Evolutionary conservation across 2,888 invertebrate genomes (phyloP).

Genomic region (Tipula unca): DNA sequence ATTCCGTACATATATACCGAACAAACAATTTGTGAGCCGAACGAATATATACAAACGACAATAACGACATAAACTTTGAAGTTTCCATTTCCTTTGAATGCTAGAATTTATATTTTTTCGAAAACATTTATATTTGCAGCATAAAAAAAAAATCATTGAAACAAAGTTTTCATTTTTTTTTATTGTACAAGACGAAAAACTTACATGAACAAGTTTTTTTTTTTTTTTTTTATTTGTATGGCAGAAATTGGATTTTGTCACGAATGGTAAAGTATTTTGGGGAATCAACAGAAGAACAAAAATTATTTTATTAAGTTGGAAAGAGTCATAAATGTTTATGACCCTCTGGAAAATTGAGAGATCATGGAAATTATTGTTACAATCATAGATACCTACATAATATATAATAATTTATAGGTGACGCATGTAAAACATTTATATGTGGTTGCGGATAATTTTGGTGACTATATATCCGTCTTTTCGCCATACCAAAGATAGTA

Average conservation of each 20-base stretch:
- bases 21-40: not conserved
- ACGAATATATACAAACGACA: not conserved
- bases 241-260: not conserved
- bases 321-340: not conserved
- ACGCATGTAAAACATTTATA: too few species aligned
- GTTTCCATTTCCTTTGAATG: not conserved
- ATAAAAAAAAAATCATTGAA: conserved; percentile 2
- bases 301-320: not conserved
- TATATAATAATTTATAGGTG: too few species aligned
- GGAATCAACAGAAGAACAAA: not conserved
- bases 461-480: too few species aligned
- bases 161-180: not conserved
- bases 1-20: not conserved
- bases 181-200: not conserved
- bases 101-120: not conserved
- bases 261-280: not conserved
- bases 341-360: not conserved
- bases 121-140: not conserved
- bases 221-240: not conserved
- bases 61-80: not conserved
- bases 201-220: not conserved
- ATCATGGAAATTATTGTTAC: not conserved
- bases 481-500: too few species aligned
- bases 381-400: too few species aligned
- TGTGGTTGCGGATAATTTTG: too few species aligned